A percentile compares a stretch with the other conserved stretches of the same genome.
Evolutionary conservation across 2,797 vertebrate genomes (phyloP).

Genomic region (Tympanoctomys barrerae): DNA sequence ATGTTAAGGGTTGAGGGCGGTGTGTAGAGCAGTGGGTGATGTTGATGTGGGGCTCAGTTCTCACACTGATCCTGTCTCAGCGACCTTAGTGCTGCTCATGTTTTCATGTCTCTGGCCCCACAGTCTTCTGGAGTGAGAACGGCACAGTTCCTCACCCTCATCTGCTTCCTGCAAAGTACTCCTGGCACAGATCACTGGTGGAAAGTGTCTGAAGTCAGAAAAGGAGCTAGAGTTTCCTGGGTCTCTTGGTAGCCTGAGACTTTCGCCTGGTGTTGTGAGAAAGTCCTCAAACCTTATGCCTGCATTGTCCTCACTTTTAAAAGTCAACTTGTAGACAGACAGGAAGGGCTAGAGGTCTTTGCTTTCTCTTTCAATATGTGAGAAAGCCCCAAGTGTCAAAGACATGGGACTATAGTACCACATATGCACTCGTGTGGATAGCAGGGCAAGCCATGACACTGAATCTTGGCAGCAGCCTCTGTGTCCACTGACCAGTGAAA

Average conservation of each 20-base stretch:
- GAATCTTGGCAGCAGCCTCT: not conserved
- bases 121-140: not conserved
- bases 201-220: not conserved
- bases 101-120: not conserved
- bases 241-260: not conserved
- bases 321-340: not conserved
- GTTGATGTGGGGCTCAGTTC: not conserved
- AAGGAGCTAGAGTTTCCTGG: not conserved
- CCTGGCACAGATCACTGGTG: not conserved
- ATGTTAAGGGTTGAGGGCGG: not conserved
- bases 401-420: not conserved
- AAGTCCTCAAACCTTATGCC: not conserved
- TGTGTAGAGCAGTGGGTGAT: not conserved
- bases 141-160: not conserved
- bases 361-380: not conserved
- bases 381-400: not conserved
- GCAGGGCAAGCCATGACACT: not conserved
- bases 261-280: not conserved
- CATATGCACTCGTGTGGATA: not conserved
- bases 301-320: not conserved
- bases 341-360: not conserved
- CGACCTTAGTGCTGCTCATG: not conserved
- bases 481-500: not conserved
- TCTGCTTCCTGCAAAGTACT: not conserved
- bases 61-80: not conserved